A percentile compares a stretch with the other conserved stretches of the same genome.
Conservation (phyloP, 2,797 vertebrate genomes). For the Tragelaphus oryx region DNA sequence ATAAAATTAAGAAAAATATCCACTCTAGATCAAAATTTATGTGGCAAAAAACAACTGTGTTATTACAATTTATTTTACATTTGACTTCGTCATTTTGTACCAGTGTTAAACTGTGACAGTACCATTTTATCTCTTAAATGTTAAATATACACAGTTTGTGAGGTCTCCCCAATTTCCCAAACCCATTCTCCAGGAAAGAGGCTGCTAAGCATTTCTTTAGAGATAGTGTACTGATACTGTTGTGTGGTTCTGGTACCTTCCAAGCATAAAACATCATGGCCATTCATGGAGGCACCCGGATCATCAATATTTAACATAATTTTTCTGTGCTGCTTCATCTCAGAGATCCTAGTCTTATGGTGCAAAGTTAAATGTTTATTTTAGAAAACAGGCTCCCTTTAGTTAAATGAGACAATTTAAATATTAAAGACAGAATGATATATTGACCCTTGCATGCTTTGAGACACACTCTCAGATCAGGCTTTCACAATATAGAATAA, state of each 20-base stretch:
- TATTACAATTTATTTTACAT: not conserved
- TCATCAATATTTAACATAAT: not conserved
- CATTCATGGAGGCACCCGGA: not conserved
- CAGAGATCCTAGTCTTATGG: not conserved
- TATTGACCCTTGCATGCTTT: not conserved
- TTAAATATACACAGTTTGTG: not conserved
- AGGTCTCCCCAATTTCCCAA: fast-evolving
- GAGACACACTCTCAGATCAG: not conserved
- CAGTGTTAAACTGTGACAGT: not conserved
- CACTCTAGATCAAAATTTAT: not conserved
- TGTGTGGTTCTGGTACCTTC: not conserved
- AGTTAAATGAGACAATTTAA: not conserved
- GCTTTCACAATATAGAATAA: not conserved
- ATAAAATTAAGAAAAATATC: not conserved
- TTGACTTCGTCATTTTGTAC: not conserved
- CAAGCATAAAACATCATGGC: not conserved
- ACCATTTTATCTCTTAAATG: not conserved
- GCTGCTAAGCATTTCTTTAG: not conserved
- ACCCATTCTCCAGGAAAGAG: not conserved
- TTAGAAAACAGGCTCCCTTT: not conserved
- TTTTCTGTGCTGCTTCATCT: not conserved
- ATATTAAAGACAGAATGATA: not conserved
- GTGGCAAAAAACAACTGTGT: not conserved
- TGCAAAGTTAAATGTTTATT: not conserved
- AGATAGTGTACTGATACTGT: not conserved